Evolutionary conservation across 2,888 invertebrate genomes (phyloP).

Genomic region (Macrosoma leucophasiata): DNA sequence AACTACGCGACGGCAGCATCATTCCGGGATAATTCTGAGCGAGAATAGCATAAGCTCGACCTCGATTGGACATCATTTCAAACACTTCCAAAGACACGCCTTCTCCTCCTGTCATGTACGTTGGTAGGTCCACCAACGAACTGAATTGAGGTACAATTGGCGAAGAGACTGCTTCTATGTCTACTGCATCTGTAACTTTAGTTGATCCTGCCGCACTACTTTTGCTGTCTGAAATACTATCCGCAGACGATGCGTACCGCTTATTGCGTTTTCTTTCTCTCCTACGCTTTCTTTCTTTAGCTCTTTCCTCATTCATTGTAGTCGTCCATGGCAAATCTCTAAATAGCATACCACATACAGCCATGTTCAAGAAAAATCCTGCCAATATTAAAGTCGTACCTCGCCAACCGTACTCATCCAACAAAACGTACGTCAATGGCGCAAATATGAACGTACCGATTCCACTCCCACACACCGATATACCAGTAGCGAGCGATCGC

Average conservation of each 20-base stretch:
- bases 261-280: constrained; percentile 74
- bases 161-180: constrained; percentile 56
- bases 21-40: constrained; percentile 85
- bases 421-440: constrained; percentile 83
- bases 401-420: constrained; percentile 88
- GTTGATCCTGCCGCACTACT: constrained; percentile 79
- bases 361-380: constrained; percentile 87
- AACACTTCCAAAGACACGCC: constrained; percentile 85
- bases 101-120: constrained; percentile 86
- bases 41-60: constrained; percentile 82
- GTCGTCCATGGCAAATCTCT: constrained; percentile 78
- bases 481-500: constrained; percentile 88
- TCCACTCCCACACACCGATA: constrained; percentile 91
- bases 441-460: constrained; percentile 93
- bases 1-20: constrained; percentile 82
- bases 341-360: constrained; percentile 88
- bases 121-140: constrained; percentile 90
- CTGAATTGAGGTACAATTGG: constrained; percentile 77
- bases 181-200: constrained; percentile 46
- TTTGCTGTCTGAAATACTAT: constrained; percentile 81
- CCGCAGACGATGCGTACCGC: constrained; percentile 79
- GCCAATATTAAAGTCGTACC: constrained; percentile 88
- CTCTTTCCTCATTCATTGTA: constrained; percentile 76
- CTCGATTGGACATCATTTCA: constrained; percentile 81
- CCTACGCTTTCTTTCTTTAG: constrained; percentile 77